Evolutionary conservation across 30 jellyfish, hydroid and myxozoan genomes (phyloP).

Genomic region (Aurelia sp.): DNA sequence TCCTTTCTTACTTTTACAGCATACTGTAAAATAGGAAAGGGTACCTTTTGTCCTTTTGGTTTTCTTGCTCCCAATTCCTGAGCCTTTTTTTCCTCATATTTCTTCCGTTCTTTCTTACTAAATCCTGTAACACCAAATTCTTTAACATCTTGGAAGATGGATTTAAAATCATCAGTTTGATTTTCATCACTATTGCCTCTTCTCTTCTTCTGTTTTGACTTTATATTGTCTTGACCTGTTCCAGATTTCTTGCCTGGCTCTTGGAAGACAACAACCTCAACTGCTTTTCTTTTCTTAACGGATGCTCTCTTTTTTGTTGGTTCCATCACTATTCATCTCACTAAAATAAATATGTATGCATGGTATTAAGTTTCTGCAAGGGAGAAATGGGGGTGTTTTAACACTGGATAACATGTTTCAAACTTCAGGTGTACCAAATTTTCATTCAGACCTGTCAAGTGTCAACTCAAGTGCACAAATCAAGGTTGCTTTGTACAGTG

Average conservation of each 20-base stretch:
- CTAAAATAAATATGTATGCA: too few relatives aligned
- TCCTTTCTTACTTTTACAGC: constrained; percentile 29
- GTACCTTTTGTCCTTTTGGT: constrained; percentile 76
- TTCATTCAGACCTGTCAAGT: too few relatives aligned
- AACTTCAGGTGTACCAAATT: too few relatives aligned
- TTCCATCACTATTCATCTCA: not conserved
- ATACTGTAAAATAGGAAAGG: constrained; percentile 74
- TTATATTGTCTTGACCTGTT: not conserved
- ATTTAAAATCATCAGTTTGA: constrained; percentile 43
- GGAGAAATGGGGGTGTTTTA: too few relatives aligned
- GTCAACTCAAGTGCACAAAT: too few relatives aligned
- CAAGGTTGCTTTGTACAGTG: too few relatives aligned
- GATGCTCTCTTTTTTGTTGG: not conserved
- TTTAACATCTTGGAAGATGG: constrained; percentile 69
- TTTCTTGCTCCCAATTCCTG: constrained; percentile 78
- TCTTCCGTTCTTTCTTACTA: constrained; percentile 65
- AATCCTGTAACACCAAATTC: constrained; percentile 83
- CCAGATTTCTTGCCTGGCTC: constrained; percentile 70
- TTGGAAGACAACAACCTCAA: constrained; percentile 75
- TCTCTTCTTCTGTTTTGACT: not conserved
- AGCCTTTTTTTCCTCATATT: constrained; percentile 45
- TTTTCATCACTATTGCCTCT: not conserved
- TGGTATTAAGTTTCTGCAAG: too few relatives aligned
- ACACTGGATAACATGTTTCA: too few relatives aligned
- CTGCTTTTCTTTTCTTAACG: constrained; percentile 22